Conservation (phyloP, 2,797 vertebrate genomes). For the Australoheros facetus region DNA sequence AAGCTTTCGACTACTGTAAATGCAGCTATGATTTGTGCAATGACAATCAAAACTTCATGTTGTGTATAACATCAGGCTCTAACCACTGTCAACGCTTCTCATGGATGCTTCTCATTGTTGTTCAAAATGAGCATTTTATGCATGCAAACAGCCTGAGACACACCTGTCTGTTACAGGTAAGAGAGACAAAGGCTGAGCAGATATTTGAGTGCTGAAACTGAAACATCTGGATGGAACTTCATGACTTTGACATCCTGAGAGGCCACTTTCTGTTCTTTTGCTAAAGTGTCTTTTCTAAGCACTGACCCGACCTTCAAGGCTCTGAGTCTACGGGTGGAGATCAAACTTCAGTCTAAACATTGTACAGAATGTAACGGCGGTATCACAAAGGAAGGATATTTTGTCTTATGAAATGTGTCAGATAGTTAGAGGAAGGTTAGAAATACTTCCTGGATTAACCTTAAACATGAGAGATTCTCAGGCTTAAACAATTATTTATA, state of each 20-base stretch:
- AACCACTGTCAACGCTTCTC: background rate
- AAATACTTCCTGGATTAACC: too few relatives aligned
- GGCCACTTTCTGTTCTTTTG: background rate
- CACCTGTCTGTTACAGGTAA: background rate
- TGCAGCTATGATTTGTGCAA: too few relatives aligned
- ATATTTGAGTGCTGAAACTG: background rate
- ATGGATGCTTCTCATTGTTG: background rate
- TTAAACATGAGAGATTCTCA: too few relatives aligned
- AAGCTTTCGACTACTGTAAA: too few relatives aligned
- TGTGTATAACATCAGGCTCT: background rate
- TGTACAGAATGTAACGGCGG: fast-evolving
- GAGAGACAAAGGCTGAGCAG: background rate
- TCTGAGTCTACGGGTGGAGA: background rate
- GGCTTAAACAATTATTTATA: too few relatives aligned
- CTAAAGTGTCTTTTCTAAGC: fast-evolving
- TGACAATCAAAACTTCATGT: too few relatives aligned
- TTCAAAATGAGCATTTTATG: background rate
- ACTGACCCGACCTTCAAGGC: background rate
- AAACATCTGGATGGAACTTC: too few relatives aligned
- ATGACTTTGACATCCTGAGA: background rate
- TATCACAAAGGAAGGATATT: background rate
- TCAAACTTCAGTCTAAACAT: background rate
- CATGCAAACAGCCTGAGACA: background rate
- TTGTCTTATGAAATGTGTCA: too few relatives aligned
- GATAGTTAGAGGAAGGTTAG: too few relatives aligned